Base-by-base conservation (phyloP, 2,113 vertebrate species). In the Amphilophus citrinellus region DNA sequence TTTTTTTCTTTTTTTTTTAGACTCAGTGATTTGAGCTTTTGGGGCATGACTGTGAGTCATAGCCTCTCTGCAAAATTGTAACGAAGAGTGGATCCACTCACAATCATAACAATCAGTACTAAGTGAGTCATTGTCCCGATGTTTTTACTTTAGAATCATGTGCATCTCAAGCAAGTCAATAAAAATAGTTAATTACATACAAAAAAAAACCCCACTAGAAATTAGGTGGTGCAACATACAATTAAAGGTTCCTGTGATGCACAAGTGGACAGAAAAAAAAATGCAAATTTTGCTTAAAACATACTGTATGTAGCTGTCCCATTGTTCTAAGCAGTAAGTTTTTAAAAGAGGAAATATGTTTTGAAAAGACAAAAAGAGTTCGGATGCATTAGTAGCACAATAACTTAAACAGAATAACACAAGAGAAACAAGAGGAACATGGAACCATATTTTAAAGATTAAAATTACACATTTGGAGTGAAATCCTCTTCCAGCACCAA, bases 1-100 rank as follows among this genome's bases (percentile, higher is more conserved):
- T 68, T 68, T 1, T 22, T 32, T 71, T 53, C 7, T 4, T 35
- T 14, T 71, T 50, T 76, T 50, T 42, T 47, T 77, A 10, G 27
- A 37, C 79, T 83, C 61, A 62, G 42, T 79, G 80, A 91, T 61
- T 92, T 65, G 44, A 61, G 76, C 77, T 77, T 80, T 30, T 20
- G 79, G 81, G 83, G 65, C 71, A 42, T 84, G 87, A 76, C 75
- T 85, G 17, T 93, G 90, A 93, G 77, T 95, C 90, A 89, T 81
- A 77, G 73, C 76, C 44, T 83, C 59, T 79, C 84, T 79, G 68
- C 80, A 87, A 79, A 90, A 88, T 59, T 87, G 61, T 68, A 79
- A 80, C 18, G 83, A 84, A 79, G 79, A 83, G 47, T 50, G 63
- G 65, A 83, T 15, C 75, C 58, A 61, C 22, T 76, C n/a, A 76